phyloP scores from a whole-genome alignment of 2,888 invertebrate genomes.

The Drosophila meridiana region DNA sequence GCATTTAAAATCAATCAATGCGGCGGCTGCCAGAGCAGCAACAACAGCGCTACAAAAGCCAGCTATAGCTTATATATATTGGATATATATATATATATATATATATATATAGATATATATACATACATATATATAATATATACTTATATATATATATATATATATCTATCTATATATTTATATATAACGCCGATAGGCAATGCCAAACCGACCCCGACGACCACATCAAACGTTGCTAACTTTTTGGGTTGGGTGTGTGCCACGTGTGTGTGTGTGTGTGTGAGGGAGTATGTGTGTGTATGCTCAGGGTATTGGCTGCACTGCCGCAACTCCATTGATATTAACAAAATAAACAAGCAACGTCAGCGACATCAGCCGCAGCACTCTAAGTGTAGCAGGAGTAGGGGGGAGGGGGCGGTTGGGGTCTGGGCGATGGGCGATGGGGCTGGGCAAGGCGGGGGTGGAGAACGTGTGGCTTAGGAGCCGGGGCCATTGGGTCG shows the following conservation, averaged over 20 bases:
- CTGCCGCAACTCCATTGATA: constrained; percentile 39
- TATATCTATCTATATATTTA: neutral
- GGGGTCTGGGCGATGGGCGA: accelerated
- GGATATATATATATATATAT: neutral
- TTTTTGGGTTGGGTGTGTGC: neutral
- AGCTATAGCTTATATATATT: constrained; percentile 4
- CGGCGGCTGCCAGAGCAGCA: constrained; percentile 18
- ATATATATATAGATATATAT: neutral
- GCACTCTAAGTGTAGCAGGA: constrained; percentile 15
- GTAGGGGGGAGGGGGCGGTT: neutral
- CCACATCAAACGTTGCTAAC: constrained; percentile 39
- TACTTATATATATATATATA: neutral
- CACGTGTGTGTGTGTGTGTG: constrained; percentile 3
- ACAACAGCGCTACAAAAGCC: constrained; percentile 15
- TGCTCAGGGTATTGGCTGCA: constrained; percentile 18
- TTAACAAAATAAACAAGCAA: constrained; percentile 56
- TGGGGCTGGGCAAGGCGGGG: neutral
- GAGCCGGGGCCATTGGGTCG: neutral
- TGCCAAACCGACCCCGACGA: constrained; percentile 37
- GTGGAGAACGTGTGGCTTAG: neutral
- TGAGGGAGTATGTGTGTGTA: constrained; percentile 1
- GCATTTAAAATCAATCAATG: constrained; percentile 80
- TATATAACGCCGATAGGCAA: constrained; percentile 28
- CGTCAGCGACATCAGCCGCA: constrained; percentile 33
- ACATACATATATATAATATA: constrained; percentile 1